These are phyloP conservation scores for Haliclona indistincta DNA, from an alignment of 37 sponge, comb jelly and placozoan genomes.

Conservation along the genomic window DNA sequence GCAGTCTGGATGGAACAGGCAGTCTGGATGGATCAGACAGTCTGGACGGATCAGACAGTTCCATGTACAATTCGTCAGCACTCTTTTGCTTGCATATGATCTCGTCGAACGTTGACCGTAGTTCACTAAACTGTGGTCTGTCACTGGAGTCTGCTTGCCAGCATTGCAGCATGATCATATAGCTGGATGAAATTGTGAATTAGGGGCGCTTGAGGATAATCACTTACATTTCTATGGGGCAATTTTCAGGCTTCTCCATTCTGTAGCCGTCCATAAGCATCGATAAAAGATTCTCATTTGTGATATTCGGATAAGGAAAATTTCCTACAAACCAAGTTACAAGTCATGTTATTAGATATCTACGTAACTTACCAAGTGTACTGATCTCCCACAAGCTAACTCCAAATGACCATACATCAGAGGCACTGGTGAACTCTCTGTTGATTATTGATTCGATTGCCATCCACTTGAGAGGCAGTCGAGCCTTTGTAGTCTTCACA, in stretches of 20 bases:
- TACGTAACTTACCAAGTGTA: constrained; percentile 72
- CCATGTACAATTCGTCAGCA: no score
- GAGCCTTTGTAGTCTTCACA: constrained; percentile 65
- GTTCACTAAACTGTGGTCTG: constrained; percentile 3
- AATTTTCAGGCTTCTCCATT: constrained; percentile 86
- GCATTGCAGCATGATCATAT: constrained; percentile 13
- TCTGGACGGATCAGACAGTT: no score
- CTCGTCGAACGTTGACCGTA: constrained; percentile 17
- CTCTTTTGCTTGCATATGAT: no score
- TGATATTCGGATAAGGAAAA: constrained; percentile 65
- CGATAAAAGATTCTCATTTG: constrained; percentile 57
- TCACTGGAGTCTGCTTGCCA: neutral
- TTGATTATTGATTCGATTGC: constrained; percentile 68
- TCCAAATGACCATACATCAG: constrained; percentile 79
- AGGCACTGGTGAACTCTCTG: constrained; percentile 61
- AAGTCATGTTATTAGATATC: no score
- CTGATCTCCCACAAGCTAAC: constrained; percentile 68
- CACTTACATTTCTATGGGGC: constrained; percentile 69
- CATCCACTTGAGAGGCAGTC: constrained; percentile 77
- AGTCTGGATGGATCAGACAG: no score
- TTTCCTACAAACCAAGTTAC: no score
- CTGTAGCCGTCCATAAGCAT: constrained; percentile 63
- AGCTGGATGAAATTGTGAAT: neutral
- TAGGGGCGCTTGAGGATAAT: neutral
- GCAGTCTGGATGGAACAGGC: no score